phyloP scores from a whole-genome alignment of 2,113 vertebrate genomes.

The Xiphophorus maculatus region DNA sequence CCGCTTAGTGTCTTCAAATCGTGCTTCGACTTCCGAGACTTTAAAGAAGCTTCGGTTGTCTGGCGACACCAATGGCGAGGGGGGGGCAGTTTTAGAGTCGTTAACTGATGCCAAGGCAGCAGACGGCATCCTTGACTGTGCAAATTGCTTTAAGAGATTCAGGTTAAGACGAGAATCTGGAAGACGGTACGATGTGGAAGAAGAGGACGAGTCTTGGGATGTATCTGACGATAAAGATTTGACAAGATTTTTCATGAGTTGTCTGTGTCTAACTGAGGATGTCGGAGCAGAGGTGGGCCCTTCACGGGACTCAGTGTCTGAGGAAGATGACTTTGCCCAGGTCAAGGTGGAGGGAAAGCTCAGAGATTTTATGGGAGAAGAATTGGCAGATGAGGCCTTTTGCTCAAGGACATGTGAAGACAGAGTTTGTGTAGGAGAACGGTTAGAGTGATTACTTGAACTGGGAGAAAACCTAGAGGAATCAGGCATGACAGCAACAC shows the following conservation, averaged over 20 bases:
- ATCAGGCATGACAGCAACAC: constrained; percentile 74
- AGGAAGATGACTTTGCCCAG: constrained; percentile 90
- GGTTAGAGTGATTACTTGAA: constrained; percentile 23
- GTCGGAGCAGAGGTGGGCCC: constrained; percentile 69
- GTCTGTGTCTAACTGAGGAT: constrained; percentile 82
- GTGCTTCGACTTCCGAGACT: constrained; percentile 92
- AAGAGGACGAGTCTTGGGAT: constrained; percentile 81
- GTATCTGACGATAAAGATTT: constrained; percentile 96
- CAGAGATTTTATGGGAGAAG: constrained; percentile 86
- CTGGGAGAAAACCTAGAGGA: constrained; percentile 60
- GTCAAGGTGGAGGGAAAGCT: constrained; percentile 80
- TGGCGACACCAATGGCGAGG: constrained; percentile 89
- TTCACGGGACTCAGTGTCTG: constrained; percentile 89
- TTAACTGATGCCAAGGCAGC: constrained; percentile 62
- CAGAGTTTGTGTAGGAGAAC: constrained; percentile 59
- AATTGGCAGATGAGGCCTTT: constrained; percentile 77
- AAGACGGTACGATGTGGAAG: constrained; percentile 73
- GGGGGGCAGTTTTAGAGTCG: constrained; percentile 95
- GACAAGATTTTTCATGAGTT: constrained; percentile 94
- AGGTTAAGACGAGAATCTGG: constrained; percentile 93
- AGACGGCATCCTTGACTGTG: constrained; percentile 83
- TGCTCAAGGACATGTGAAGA: constrained; percentile 77
- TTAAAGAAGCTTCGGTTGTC: constrained; percentile 97
- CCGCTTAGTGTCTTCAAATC: constrained; percentile 95
- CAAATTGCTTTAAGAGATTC: constrained; percentile 96